Conservation (phyloP, 2,113 vertebrate species). For the Tor tambroides region DNA sequence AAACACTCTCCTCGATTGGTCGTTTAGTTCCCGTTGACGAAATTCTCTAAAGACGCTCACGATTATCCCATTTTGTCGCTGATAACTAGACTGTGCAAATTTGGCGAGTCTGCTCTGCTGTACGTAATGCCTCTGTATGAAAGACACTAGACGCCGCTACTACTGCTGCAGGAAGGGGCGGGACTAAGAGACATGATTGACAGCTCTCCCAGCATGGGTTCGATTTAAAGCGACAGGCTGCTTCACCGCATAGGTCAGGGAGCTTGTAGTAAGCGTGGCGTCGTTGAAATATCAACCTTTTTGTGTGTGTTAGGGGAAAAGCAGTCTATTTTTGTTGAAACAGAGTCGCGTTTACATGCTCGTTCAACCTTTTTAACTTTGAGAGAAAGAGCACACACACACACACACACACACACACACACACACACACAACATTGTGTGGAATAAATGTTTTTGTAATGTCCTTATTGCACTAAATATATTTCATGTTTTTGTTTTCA, state of each 20-base stretch:
- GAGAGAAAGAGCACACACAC: not conserved
- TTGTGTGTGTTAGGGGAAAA: not conserved
- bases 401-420: not conserved
- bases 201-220: conserved; percentile 48
- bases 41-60: not conserved
- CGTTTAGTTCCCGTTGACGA: conserved; percentile 6
- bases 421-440: not conserved
- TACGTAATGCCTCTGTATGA: conserved; percentile 46
- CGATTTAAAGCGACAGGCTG: conserved; percentile 83
- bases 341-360: not conserved
- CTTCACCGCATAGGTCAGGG: not conserved
- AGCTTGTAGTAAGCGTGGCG: not conserved
- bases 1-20: conserved; percentile 12
- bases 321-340: not conserved
- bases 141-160: conserved; percentile 55
- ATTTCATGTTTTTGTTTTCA: not conserved
- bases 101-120: conserved; percentile 25
- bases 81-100: conserved; percentile 47
- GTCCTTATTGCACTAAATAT: not conserved
- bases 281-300: not conserved
- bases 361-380: not conserved
- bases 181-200: conserved; percentile 67
- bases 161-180: conserved; percentile 75
- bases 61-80: conserved; percentile 65
- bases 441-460: not conserved